phyloP scores from a whole-genome alignment of 1,140 invertebrate genomes.

The Paraescarpia echinospica region DNA sequence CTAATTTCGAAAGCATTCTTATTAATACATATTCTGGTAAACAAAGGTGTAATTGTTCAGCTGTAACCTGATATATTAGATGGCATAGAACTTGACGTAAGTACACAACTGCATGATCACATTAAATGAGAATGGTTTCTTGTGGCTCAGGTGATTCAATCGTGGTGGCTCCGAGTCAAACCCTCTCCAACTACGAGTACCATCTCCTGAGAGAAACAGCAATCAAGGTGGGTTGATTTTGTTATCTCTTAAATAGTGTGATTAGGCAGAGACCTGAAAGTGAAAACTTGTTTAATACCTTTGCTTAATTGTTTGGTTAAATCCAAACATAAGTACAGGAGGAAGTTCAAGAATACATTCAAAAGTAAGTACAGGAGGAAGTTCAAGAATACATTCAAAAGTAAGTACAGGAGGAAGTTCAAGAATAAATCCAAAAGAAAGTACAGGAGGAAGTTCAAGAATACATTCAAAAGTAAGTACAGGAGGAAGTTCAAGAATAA shows the following conservation, averaged over 20 bases:
- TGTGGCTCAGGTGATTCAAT: conserved; percentile 76
- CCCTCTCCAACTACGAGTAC: conserved; percentile 93
- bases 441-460: background rate
- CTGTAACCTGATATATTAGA: background rate
- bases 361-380: background rate
- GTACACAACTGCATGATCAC: background rate
- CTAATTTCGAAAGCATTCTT: too few species aligned
- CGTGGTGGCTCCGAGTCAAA: conserved; percentile 98
- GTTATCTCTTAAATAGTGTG: background rate
- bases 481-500: background rate
- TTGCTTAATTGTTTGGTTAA: background rate
- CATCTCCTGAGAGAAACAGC: conserved; percentile 91
- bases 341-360: too few species aligned
- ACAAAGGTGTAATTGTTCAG: background rate
- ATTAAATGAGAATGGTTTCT: background rate
- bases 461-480: background rate
- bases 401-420: background rate
- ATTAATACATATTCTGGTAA: background rate
- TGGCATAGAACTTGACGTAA: background rate
- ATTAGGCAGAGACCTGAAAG: background rate
- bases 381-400: background rate
- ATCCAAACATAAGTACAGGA: too few species aligned
- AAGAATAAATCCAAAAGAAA: background rate
- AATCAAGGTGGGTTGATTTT: conserved; percentile 73
- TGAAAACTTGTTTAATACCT: background rate